Percentiles rank a stretch among this genome's conserved stretches.
These are phyloP conservation scores for Jacana jacana DNA, from an alignment of 2,113 vertebrate genomes.

Conservation along the genomic window DNA sequence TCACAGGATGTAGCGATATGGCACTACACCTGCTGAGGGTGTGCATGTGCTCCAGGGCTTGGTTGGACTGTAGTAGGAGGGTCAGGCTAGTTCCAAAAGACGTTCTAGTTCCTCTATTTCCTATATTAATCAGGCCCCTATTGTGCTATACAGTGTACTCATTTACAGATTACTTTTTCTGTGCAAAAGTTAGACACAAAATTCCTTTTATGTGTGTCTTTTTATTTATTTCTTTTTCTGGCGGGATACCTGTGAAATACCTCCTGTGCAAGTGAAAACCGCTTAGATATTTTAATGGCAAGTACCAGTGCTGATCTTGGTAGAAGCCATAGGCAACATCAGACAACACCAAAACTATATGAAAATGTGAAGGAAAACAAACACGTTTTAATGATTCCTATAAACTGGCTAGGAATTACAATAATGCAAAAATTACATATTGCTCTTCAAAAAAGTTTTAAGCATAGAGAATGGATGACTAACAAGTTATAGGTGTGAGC, in stretches of 20 bases:
- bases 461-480: not conserved
- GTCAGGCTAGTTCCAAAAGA: not conserved
- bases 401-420: not conserved
- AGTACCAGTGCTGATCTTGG: not conserved
- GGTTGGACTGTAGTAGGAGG: not conserved
- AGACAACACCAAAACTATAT: not conserved
- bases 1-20: not conserved
- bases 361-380: not conserved
- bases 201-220: not conserved
- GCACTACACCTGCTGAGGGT: not conserved
- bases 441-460: not conserved
- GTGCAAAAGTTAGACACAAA: not conserved
- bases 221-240: not conserved
- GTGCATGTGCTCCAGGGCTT: not conserved
- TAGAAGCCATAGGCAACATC: not conserved
- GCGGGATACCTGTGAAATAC: not conserved
- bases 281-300: not conserved
- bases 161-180: not conserved
- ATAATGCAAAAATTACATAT: not conserved
- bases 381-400: not conserved
- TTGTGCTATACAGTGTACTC: not conserved
- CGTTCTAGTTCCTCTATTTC: not conserved
- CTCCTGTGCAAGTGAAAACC: not conserved
- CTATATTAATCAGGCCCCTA: not conserved
- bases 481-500: not conserved